Base-by-base conservation (phyloP, 2,113 vertebrate species). In the Lampris incognitus region DNA sequence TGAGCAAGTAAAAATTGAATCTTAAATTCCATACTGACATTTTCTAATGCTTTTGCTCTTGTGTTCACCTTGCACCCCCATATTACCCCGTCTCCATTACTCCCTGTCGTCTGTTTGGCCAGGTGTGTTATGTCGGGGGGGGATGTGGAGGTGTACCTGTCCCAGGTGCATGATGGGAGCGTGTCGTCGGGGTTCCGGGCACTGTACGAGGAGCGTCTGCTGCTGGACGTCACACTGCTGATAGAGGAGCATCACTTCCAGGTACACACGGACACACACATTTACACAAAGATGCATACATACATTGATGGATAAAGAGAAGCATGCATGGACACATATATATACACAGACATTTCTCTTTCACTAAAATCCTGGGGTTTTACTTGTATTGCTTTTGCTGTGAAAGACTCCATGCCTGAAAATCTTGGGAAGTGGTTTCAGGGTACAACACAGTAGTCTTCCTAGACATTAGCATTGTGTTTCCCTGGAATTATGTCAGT, bases 131-230 rank as follows among this genome's bases (percentile, higher is more conserved):
- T 99, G 98, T 97, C 98, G 94, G 97, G 96, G 95, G 97, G 96
- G 94, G 97, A 98, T 92, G 97, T 98, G 96, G 98, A 99, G 97
- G 97, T 97, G 93, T 99, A 97, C 95, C 97, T 97, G 92, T 98
- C 97, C 89, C 97, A 97, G 95, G 97, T 97, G 93, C 98, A 99
- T 80, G 98, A 99, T 85, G 97, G 96, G 93, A 98, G 97, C 74
- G 97, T 99, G 94, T 99, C 97, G 90, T 96, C 97, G 66, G 98
- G 98, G 82, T 99, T 99, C 95, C 95, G 97, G 92, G 96, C 98
- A 89, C 95, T 99, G 86, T 98, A 99, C 81, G 97, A 99, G 92
- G 98, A 99, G 93, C 96, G 97, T 78, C 94, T 99, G 87, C 94
- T 99, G 93, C 95, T 99, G 85, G 98, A 99, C 77, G 98, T 99